Base-by-base conservation (phyloP, 2,113 vertebrate genomes). In the Euleptes europaea region DNA sequence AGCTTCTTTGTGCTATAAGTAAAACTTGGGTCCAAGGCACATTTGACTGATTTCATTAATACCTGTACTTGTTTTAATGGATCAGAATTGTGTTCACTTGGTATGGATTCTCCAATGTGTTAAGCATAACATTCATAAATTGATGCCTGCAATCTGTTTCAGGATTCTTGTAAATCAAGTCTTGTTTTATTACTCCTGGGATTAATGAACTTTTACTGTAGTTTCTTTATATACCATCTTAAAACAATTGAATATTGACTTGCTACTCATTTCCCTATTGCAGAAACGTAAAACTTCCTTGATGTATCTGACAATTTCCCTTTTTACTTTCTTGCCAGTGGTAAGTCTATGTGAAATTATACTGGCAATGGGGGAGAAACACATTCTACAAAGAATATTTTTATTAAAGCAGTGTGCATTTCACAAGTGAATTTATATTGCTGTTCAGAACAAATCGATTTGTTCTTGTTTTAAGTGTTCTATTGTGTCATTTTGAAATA, bases 401-500 rank as follows among this genome's bases (percentile, higher is more conserved):
- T 83, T 74, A 75, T 35, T 47, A 76, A 75, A 35, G 31, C 35
- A 35, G 19, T 23, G n/a, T 54, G 26, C 9, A 66, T 77, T 77
- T 31, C 65, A 28, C 2, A 26, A n/a, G 35, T 14, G 33, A 77
- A 63, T 69, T 51, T 67, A 21, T 77, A 21, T 11, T 84, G 33
- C 33, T 12, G 8, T 42, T 4, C 35, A 40, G 4, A 69, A 26
- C 44, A 77, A 77, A 40, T 77, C 10, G 57, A 63, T 13, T 0
- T 80, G 10, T 47, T 14, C 2, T 78, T 0, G 82, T 86, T 91
- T 88, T 60, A 70, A 31, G 73, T 3, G 1, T 14, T 87, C 72
- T 38, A n/a, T 81, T 88, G n/a, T 78, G 74, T 13, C 60, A 26
- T 5, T 65, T 85, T 88, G 85, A 17, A 57, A 69, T 5, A 15